phyloP scores from a whole-genome alignment of 2,797 vertebrate genomes.

The Diplodus puntazzo region DNA sequence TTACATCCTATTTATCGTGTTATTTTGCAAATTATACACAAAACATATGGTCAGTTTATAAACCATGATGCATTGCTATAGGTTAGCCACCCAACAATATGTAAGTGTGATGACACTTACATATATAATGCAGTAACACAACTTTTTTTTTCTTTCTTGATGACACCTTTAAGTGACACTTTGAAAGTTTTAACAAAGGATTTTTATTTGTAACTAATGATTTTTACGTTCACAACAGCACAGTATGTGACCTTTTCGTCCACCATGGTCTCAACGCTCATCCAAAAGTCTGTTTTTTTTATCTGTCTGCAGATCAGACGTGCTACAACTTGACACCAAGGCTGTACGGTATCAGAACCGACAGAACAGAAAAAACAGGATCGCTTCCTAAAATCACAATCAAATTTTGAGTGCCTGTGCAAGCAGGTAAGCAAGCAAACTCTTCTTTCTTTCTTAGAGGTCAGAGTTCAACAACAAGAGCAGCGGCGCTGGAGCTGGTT shows the following conservation, averaged over 20 bases:
- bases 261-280: background rate
- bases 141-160: too few species aligned
- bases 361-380: background rate
- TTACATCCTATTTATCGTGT: too few species aligned
- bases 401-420: background rate
- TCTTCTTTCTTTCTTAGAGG: constrained; percentile 9
- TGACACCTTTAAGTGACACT: background rate
- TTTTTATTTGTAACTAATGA: background rate
- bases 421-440: background rate
- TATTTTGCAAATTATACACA: background rate
- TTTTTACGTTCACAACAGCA: too few species aligned
- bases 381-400: background rate
- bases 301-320: background rate
- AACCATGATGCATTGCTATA: background rate
- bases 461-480: constrained; percentile 17
- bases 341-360: background rate
- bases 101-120: too few species aligned
- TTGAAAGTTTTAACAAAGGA: background rate
- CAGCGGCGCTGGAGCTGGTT: background rate
- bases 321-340: background rate
- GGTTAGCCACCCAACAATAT: too few species aligned
- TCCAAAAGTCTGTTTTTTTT: background rate
- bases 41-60: background rate
- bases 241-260: too few species aligned
- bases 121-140: background rate